Base-by-base conservation (phyloP, 2,113 vertebrate genomes). In the Melanostigma gelatinosum region DNA sequence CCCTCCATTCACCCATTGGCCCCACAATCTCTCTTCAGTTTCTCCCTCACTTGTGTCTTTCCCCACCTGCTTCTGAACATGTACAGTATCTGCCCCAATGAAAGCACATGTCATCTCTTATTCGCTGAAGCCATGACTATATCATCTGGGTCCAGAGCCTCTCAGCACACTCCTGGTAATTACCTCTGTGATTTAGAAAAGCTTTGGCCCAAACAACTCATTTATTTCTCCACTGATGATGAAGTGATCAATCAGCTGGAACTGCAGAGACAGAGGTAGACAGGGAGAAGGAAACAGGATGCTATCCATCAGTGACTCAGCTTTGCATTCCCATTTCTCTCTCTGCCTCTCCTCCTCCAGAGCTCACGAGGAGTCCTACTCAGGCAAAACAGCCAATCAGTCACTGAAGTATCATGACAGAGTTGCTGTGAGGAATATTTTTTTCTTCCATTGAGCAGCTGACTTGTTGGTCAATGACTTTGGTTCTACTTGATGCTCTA, bases 301-400 rank as follows among this genome's bases (percentile, higher is more conserved):
- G 69, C 86, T 73, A 92, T 94, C 85, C 75, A 91, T 93, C 93
- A 93, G 81, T 88, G 87, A 90, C 86, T 91, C 87, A 84, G 90
- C 82, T 86, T 82, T 83, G 81, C 60, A 77, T 89, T 62, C 73
- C 52, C 70, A 66, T 82, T 84, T 80, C 77, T 84, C 71, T 80
- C 55, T 60, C 78, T 78, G 42, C 85, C 81, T 79, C 50, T 62
- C 48, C 75, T 74, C n/a, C 52, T 87, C 34, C 60, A 27, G 71
- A 52, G 80, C 60, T 77, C 73, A 72, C 8, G 18, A 80, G 74
- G 75, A 87, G 69, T 82, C 85, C 71, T 57, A 58, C 79, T 84
- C 77, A 64, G 74, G 75, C 85, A 86, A 76, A 88, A 78, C 84
- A 72, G 82, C 90, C 72, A 77, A 84, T 93, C 90, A 82, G 60